A percentile compares a stretch with the other conserved stretches of the same genome.
Evolutionary conservation across 2,888 invertebrate species (phyloP).

Genomic region (Gisinianus flammeolus): DNA sequence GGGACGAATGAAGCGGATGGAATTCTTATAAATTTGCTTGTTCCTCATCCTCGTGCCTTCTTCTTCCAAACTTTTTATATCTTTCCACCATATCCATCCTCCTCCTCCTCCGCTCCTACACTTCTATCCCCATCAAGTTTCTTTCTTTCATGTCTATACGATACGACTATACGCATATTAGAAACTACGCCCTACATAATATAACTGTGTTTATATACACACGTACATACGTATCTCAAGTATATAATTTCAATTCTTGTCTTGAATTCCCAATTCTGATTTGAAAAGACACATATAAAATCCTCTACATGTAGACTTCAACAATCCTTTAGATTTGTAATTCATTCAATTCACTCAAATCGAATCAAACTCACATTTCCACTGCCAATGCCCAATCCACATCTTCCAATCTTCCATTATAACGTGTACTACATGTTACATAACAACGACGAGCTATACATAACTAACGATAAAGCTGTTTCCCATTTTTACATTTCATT

Average conservation of each 20-base stretch:
- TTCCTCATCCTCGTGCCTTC: background rate
- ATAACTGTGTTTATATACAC: too few relatives aligned
- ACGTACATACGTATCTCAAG: too few relatives aligned
- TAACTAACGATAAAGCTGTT: too few relatives aligned
- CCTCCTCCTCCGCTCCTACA: background rate
- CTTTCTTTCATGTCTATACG: too few relatives aligned
- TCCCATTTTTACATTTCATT: too few relatives aligned
- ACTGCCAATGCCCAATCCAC: background rate
- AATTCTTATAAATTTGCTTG: constrained; percentile 16
- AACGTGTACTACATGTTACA: too few relatives aligned
- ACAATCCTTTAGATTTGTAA: constrained; percentile 7
- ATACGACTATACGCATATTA: too few relatives aligned
- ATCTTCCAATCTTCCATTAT: too few relatives aligned
- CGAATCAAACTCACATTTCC: constrained; percentile 18
- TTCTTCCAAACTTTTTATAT: background rate
- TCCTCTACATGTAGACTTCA: background rate
- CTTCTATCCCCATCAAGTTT: too few relatives aligned
- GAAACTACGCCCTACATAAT: too few relatives aligned
- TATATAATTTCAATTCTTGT: background rate
- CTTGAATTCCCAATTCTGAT: background rate
- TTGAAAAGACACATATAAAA: background rate
- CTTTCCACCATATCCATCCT: background rate
- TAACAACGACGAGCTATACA: too few relatives aligned
- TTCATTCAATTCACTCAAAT: constrained; percentile 14
- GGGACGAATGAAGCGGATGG: constrained; percentile 14